These are phyloP conservation scores for Rhincodon typus DNA, from an alignment of 2,797 vertebrate genomes.

Conservation along the genomic window DNA sequence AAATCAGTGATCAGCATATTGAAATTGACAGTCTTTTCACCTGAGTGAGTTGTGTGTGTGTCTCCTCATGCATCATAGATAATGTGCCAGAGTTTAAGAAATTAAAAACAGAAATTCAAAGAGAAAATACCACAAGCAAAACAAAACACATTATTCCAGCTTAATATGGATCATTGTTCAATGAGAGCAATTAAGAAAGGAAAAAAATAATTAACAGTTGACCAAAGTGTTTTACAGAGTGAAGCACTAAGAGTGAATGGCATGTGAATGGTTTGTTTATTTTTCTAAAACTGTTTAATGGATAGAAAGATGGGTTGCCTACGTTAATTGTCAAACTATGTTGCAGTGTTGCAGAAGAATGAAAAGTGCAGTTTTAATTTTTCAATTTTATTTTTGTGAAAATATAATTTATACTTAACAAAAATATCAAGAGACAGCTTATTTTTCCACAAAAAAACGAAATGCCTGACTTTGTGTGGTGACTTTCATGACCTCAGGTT, in stretches of 20 bases:
- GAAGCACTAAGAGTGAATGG: not conserved
- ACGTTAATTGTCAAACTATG: not conserved
- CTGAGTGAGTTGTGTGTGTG: too few relatives aligned
- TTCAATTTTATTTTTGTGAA: not conserved
- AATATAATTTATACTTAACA: not conserved
- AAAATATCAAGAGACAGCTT: not conserved
- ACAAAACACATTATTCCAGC: not conserved
- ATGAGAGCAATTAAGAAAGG: not conserved
- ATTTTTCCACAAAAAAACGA: too few relatives aligned
- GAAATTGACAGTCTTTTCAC: too few relatives aligned
- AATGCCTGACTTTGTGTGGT: too few relatives aligned
- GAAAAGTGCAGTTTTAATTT: not conserved
- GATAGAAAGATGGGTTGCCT: not conserved
- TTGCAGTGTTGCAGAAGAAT: not conserved
- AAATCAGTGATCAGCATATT: too few relatives aligned
- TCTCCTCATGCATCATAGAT: too few relatives aligned
- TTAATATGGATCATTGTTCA: not conserved
- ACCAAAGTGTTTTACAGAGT: not conserved
- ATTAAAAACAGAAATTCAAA: not conserved
- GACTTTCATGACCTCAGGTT: too few relatives aligned
- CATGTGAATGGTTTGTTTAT: not conserved
- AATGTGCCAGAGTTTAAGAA: not conserved
- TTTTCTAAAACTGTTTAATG: not conserved
- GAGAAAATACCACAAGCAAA: not conserved
- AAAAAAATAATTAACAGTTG: not conserved